phyloP scores from a whole-genome alignment of 1,140 invertebrate species.

The Asbolus verrucosus region DNA sequence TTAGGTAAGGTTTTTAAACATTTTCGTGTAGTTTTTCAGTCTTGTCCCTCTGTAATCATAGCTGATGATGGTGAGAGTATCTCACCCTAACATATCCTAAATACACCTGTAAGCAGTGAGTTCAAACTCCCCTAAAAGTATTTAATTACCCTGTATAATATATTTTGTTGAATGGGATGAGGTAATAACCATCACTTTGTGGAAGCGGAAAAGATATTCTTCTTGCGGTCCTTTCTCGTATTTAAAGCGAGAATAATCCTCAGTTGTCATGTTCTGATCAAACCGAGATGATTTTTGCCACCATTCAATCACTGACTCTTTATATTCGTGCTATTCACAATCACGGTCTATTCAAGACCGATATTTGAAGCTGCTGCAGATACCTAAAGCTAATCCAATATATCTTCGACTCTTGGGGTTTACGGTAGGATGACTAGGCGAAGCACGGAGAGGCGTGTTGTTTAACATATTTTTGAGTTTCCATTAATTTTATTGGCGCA shows the following conservation, averaged over 20 bases:
- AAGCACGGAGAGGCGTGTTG: too few species aligned
- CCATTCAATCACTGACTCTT: constrained; percentile 47
- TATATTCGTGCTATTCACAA: constrained; percentile 45
- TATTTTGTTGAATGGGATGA: too few species aligned
- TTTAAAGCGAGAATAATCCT: constrained; percentile 42
- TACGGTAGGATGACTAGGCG: background rate
- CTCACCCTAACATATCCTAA: too few species aligned
- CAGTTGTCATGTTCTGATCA: constrained; percentile 35
- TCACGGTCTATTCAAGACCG: constrained; percentile 42
- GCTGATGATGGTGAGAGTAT: too few species aligned
- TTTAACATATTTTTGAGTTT: background rate
- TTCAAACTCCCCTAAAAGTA: too few species aligned
- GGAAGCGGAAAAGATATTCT: background rate
- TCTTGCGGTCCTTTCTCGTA: constrained; percentile 2
- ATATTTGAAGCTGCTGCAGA: constrained; percentile 7
- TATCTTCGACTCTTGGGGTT: constrained; percentile 32
- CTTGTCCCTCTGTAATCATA: too few species aligned
- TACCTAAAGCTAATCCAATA: constrained; percentile 43
- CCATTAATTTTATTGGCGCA: background rate
- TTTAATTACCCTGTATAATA: too few species aligned
- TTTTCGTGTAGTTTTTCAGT: too few species aligned
- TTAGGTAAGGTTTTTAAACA: too few species aligned
- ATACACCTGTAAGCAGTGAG: too few species aligned
- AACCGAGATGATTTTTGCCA: constrained; percentile 47
- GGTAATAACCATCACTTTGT: too few species aligned